These are phyloP conservation scores for Drosophila asahinai DNA, from an alignment of 1,140 invertebrate species.

Conservation along the genomic window DNA sequence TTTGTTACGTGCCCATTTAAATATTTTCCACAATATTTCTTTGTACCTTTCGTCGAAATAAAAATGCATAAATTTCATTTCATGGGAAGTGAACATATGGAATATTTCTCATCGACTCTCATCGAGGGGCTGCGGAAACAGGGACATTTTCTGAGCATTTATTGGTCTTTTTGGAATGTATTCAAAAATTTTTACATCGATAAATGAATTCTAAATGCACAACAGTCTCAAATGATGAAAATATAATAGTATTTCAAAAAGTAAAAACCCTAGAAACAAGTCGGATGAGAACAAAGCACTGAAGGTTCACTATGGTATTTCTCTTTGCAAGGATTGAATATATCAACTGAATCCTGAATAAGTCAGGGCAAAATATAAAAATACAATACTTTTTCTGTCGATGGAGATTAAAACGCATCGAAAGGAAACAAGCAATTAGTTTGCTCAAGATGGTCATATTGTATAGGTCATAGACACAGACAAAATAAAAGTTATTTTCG, in stretches of 20 bases:
- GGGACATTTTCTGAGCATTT: constrained; percentile 6
- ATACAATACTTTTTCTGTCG: no score
- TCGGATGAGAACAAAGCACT: not conserved
- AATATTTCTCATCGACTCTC: constrained; percentile 39
- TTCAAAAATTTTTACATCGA: constrained; percentile 15
- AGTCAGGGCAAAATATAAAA: no score
- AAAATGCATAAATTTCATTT: constrained; percentile 72
- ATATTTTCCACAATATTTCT: constrained; percentile 65
- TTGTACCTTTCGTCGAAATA: constrained; percentile 52
- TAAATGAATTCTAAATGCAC: constrained; percentile 14
- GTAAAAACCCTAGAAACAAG: not conserved
- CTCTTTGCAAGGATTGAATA: no score
- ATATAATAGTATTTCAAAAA: not conserved
- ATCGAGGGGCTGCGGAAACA: not conserved
- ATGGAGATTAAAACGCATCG: no score
- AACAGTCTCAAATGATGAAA: not conserved
- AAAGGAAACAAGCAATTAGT: no score
- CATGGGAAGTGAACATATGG: constrained; percentile 72
- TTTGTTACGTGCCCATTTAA: constrained; percentile 56
- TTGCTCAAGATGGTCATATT: no score
- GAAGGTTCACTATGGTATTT: not conserved
- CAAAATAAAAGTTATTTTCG: no score
- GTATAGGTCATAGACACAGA: no score
- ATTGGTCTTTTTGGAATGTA: not conserved
- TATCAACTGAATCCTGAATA: no score